A percentile compares a stretch with the other conserved stretches of the same genome.
phyloP scores from a whole-genome alignment of 2,888 invertebrate genomes.

The Spilosoma lubricipeda region DNA sequence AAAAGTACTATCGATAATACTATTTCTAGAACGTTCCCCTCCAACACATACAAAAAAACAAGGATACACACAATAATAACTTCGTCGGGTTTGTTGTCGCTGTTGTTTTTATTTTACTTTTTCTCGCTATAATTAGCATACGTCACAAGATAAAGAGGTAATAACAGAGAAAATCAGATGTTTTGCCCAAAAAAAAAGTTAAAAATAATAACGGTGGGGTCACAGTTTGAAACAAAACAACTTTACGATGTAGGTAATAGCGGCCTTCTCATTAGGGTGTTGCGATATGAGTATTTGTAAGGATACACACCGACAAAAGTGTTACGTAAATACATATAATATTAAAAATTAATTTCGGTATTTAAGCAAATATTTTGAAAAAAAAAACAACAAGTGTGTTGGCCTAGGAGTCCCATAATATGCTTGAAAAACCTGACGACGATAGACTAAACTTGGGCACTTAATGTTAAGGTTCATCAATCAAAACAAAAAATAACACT shows the following conservation, averaged over 20 bases:
- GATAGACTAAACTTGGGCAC: no score
- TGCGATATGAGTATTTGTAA: constrained; percentile 45
- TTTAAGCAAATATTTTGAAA: neutral
- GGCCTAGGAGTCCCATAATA: no score
- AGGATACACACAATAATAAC: neutral
- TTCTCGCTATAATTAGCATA: constrained; percentile 40
- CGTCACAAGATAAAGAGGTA: constrained; percentile 29
- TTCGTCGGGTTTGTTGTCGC: constrained; percentile 2
- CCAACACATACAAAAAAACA: neutral
- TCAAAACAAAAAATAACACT: neutral
- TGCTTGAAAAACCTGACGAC: no score
- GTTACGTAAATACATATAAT: constrained; percentile 9
- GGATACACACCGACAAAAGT: constrained; percentile 31
- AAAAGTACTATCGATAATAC: neutral
- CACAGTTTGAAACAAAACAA: constrained; percentile 54
- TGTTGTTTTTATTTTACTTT: constrained; percentile 37
- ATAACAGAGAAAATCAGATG: constrained; percentile 29
- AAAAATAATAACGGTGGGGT: constrained; percentile 50
- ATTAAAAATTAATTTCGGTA: neutral
- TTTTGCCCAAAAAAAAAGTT: constrained; percentile 46
- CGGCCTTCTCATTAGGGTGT: constrained; percentile 58
- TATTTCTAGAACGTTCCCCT: neutral
- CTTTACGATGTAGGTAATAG: constrained; percentile 55
- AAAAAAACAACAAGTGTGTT: no score
- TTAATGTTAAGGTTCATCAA: neutral